Percentiles rank a stretch among this genome's conserved stretches.
phyloP scores from a whole-genome alignment of 2,113 vertebrate genomes.

The Meleagris gallopavo region DNA sequence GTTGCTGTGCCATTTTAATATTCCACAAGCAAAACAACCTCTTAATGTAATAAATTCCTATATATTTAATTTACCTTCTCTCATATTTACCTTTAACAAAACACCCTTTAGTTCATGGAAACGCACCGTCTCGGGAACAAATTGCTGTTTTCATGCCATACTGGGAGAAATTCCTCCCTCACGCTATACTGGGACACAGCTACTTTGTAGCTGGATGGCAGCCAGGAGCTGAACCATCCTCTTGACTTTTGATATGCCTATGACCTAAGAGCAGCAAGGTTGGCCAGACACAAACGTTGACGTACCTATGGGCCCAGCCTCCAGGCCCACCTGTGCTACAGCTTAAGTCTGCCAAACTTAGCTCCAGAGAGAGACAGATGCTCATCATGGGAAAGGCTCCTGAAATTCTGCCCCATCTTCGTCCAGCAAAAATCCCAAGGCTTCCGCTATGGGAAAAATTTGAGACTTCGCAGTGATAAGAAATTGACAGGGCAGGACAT shows the following conservation, averaged over 20 bases:
- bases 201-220: neutral
- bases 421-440: accelerated
- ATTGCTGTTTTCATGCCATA: neutral
- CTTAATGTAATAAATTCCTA: neutral
- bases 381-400: neutral
- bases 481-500: neutral
- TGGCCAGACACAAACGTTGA: accelerated
- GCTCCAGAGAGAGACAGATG: neutral
- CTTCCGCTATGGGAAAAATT: neutral
- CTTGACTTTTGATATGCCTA: neutral
- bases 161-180: neutral
- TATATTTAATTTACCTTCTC: neutral
- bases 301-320: neutral
- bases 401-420: neutral
- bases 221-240: neutral
- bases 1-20: neutral
- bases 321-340: too few relatives aligned
- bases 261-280: too few relatives aligned
- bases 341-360: neutral
- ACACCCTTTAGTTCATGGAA: neutral
- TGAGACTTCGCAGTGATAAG: neutral
- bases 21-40: neutral
- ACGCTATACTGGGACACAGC: neutral
- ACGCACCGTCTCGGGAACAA: neutral
- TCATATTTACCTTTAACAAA: neutral